Conservation (phyloP, 2,113 vertebrate species). For the Sardina pilchardus region DNA sequence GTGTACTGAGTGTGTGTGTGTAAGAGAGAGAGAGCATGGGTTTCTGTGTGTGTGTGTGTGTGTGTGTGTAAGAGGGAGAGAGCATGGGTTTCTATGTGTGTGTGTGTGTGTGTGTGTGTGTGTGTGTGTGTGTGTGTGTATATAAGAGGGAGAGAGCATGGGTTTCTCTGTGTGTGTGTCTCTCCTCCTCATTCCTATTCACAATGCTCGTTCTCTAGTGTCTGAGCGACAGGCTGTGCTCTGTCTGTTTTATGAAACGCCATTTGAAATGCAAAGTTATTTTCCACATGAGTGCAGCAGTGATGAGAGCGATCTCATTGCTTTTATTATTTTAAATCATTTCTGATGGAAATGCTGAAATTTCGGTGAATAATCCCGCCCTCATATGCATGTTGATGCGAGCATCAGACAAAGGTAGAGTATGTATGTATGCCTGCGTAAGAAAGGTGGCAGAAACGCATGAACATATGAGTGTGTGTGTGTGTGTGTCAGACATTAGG, state of each 20-base stretch:
- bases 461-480: background rate
- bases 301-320: conserved; percentile 55
- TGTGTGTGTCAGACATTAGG: background rate
- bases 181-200: conserved; percentile 39
- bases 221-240: conserved; percentile 43
- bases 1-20: background rate
- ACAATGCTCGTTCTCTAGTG: conserved; percentile 32
- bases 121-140: conserved; percentile 1
- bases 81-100: no score
- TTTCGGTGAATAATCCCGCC: conserved; percentile 27
- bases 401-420: background rate
- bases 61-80: conserved; percentile 5
- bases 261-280: conserved; percentile 56
- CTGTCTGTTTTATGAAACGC: conserved; percentile 53
- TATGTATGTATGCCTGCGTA: background rate
- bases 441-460: background rate
- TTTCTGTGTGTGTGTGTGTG: background rate
- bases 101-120: conserved; percentile 23
- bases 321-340: conserved; percentile 63
- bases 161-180: background rate
- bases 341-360: conserved; percentile 55
- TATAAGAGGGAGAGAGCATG: background rate
- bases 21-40: background rate
- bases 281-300: conserved; percentile 57
- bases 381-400: conserved; percentile 43